Evolutionary conservation across 2,888 invertebrate genomes (phyloP), one percentile per base, ranked within the genome.

Genomic region (Hydroisotoma schaefferi): DNA sequence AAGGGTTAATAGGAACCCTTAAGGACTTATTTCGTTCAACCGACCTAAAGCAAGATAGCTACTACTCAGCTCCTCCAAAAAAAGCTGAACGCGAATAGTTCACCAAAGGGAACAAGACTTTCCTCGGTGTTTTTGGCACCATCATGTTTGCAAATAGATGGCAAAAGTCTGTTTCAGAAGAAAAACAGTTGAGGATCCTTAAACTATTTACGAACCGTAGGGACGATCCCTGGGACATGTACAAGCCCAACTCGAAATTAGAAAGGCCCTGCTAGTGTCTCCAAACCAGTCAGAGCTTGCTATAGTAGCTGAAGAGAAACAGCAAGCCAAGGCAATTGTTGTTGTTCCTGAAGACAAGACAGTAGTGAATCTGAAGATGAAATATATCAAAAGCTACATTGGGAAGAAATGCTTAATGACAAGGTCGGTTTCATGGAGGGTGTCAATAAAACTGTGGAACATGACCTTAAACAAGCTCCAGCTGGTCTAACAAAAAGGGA

Each of bases 201-300:
- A 38, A 53, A 5, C 46, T 59, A 20, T 62, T 62, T 22, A 55
- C 56, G 1, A 54, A 61, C 22, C 65, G 57, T 12, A 40, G 68
- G 49, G 57, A 68, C 52, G 66, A 68, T 38, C 63, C 63, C 10
- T 15, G 20, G 1, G 66, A 68, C 43, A 37, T 54, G 15, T 68
- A 51, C 44, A 68, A 68, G 44, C 66, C 63, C 10, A 66, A 59
- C 37, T 61, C 68, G 1, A 52, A 59, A 43, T 26, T 27, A 1
- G 60, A 27, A 28, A 52, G 8, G 65, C 65, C 4, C 40, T 65
- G 55, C 25, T 60, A n/a, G 62, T 59, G 5, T 49, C 49, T 52
- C 53, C 62, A 1, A 25, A 55, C 3, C 47, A 57, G 1, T 43
- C 55, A 2, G 66, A 66, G 51, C 27, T 61, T 6, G 63, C 63